phyloP scores from a whole-genome alignment of 1,140 invertebrate genomes.

The Gryon sp. region DNA sequence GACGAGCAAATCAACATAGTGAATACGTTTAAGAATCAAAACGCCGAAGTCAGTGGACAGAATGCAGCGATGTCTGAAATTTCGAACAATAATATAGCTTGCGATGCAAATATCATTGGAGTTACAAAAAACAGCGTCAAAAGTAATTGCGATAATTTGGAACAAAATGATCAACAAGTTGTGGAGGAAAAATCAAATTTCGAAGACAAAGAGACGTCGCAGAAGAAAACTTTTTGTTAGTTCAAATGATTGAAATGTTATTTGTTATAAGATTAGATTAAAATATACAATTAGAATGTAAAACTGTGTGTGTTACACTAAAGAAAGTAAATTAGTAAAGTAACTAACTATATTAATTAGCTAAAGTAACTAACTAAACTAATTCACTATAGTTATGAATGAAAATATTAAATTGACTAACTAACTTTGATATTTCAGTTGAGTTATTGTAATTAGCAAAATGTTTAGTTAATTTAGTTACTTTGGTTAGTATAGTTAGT shows the following conservation, averaged over 20 bases:
- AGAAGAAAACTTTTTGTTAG: slow-evolving; percentile 74
- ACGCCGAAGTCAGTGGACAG: slow-evolving; percentile 64
- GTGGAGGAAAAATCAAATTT: slow-evolving; percentile 49
- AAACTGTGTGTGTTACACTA: too few relatives aligned
- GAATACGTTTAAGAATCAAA: slow-evolving; percentile 71
- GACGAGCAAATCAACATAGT: slow-evolving; percentile 77
- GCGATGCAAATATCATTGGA: slow-evolving; percentile 32
- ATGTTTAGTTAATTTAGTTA: too few relatives aligned
- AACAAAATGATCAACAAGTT: slow-evolving; percentile 1
- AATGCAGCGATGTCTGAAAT: slow-evolving; percentile 49
- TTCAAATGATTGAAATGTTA: neutral
- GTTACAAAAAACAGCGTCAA: slow-evolving; percentile 34
- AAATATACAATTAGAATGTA: too few relatives aligned
- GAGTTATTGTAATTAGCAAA: too few relatives aligned
- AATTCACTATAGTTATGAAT: too few relatives aligned
- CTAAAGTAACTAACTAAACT: too few relatives aligned
- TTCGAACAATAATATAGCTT: slow-evolving; percentile 63
- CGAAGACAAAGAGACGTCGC: slow-evolving; percentile 54
- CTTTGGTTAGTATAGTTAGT: too few relatives aligned
- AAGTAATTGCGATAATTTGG: slow-evolving; percentile 23
- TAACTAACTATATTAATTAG: too few relatives aligned
- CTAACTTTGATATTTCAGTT: too few relatives aligned
- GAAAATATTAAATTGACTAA: too few relatives aligned
- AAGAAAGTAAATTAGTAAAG: too few relatives aligned
- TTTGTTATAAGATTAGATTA: too few relatives aligned